Percentiles rank a stretch among this genome's conserved stretches.
phyloP scores from a whole-genome alignment of 2,113 vertebrate genomes.

The Varanus salvator region DNA sequence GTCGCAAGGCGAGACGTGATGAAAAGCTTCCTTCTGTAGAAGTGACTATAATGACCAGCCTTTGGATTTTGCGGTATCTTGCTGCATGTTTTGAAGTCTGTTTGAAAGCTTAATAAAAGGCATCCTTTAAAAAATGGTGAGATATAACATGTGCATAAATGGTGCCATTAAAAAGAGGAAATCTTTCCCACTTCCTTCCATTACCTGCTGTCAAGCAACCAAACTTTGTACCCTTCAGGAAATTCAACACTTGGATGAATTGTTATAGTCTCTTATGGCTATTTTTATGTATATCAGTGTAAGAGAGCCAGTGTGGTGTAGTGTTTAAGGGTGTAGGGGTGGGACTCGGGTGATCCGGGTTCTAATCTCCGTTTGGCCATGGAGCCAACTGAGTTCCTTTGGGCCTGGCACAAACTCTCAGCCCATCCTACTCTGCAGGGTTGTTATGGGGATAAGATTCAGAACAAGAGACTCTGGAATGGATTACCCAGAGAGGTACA shows the following conservation, averaged over 20 bases:
- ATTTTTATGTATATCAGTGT: no score
- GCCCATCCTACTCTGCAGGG: no score
- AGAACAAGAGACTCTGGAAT: no score
- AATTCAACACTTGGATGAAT: no score
- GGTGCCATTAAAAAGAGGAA: slow-evolving; percentile 32
- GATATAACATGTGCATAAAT: slow-evolving; percentile 39
- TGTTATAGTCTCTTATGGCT: not conserved
- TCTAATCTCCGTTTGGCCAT: no score
- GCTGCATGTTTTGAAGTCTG: slow-evolving; percentile 45
- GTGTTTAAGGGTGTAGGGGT: no score
- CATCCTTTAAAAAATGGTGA: slow-evolving; percentile 56
- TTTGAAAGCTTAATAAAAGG: slow-evolving; percentile 65
- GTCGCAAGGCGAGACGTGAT: slow-evolving; percentile 40
- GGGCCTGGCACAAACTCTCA: no score
- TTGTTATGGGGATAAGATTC: no score
- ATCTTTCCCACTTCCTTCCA: not conserved
- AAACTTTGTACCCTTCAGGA: slow-evolving; percentile 37
- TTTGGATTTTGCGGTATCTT: slow-evolving; percentile 60
- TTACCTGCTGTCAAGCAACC: slow-evolving; percentile 58
- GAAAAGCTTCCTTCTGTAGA: slow-evolving; percentile 66
- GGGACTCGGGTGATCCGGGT: no score
- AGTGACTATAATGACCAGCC: slow-evolving; percentile 34
- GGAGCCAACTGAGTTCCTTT: no score
- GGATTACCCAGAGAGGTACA: no score
- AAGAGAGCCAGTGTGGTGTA: no score